Percentiles rank a stretch among this genome's conserved stretches.
These are phyloP conservation scores for Ommatoiulus sabulosus DNA, from an alignment of 2,888 invertebrate species.

Conservation along the genomic window DNA sequence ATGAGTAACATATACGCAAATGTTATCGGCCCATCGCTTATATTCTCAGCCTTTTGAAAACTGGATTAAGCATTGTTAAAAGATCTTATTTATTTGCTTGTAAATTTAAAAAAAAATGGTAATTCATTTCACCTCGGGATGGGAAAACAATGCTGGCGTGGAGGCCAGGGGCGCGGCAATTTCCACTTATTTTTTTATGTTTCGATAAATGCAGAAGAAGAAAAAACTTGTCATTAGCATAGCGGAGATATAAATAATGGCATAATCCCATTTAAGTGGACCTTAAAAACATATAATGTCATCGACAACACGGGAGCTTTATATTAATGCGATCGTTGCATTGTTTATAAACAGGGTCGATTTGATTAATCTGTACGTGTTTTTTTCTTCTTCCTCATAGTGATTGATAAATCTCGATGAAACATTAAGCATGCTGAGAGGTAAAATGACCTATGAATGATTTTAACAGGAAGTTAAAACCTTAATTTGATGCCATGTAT, in stretches of 20 bases:
- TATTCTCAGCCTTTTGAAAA: background rate
- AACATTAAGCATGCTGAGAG: background rate
- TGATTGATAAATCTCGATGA: background rate
- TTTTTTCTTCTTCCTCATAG: background rate
- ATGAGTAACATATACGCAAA: background rate
- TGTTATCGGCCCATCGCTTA: background rate
- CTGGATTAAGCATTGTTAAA: conserved; percentile 6
- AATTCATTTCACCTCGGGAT: conserved; percentile 13
- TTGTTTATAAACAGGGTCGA: background rate
- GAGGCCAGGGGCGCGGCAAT: background rate
- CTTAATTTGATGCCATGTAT: no score
- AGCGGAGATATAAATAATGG: conserved; percentile 14
- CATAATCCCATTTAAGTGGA: conserved; percentile 6
- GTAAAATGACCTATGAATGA: background rate
- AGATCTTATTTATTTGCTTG: background rate
- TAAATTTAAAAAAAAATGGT: conserved; percentile 43
- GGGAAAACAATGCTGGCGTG: background rate
- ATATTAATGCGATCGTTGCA: background rate
- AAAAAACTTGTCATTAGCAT: conserved; percentile 35
- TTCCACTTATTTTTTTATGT: background rate
- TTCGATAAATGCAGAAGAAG: background rate
- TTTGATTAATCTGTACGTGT: background rate
- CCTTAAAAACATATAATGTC: background rate
- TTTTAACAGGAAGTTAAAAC: background rate
- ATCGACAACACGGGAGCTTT: background rate